Base-by-base conservation (phyloP, 1,140 invertebrate genomes). In the Lanistes nyassanus region DNA sequence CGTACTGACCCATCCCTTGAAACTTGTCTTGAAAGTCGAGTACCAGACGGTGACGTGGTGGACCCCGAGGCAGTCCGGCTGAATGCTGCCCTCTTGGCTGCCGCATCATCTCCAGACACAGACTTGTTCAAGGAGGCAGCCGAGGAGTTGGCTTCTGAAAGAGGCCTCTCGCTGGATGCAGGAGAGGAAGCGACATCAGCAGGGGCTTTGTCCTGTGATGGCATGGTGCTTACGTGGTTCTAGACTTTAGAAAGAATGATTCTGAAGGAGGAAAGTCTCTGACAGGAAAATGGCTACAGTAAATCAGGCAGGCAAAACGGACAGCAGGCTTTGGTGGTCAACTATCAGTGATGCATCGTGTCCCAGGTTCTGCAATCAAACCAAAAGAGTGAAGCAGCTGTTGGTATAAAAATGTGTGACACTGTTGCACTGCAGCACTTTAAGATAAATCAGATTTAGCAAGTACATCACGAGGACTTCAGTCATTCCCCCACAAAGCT, bases 1-100 rank as follows among this genome's bases (percentile, higher is more conserved):
- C 53, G 60, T 21, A 47, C 21, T 23, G 65, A 39, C 42, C 71
- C 73, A 21, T 56, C 66, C 21, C 31, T 58, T 21, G 75, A 76
- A 31, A 29, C 2, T 37, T 76, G 75, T 39, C 37, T 51, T 39
- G 67, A 53, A 16, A 77, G 19, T 2, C 69, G 76, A 0, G 60
- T 21, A 2, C 62, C 13, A 9, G 64, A 34, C 11, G 62, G 11
- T 23, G 34, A 29, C 3, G n/a, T 37, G 9, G 1, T 56, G 7
- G 53, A n/a, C 0, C 31, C 67, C 60, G 51, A 19, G 5, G 37
- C 42, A n/a, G 19, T 16, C 42, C 34, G 60, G 3, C 42, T 19
- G 34, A 47, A 26, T 5, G 34, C 9, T 9, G 64, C 21, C 13
- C 74, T 21, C 31, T 26, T 19, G 7, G 58, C 0, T 29, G 37